Conservation (phyloP, 2,113 vertebrate genomes). For the Spermophilus dauricus region DNA sequence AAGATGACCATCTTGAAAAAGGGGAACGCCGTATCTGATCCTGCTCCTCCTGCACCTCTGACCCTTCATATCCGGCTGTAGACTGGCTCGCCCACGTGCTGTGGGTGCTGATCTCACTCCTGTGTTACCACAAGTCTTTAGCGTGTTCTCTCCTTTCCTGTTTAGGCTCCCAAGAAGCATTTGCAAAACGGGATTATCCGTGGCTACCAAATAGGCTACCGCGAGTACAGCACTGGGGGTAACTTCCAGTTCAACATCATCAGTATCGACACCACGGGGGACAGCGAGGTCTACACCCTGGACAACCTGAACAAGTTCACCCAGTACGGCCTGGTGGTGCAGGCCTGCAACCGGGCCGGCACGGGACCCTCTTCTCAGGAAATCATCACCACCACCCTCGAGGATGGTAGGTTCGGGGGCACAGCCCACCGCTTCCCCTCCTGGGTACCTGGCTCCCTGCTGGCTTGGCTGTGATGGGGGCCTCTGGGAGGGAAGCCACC, state of each 20-base stretch:
- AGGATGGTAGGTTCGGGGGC: slow-evolving; percentile 92
- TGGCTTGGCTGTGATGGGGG: background rate
- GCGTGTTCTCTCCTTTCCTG: background rate
- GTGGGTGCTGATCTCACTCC: accelerated
- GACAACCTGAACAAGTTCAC: slow-evolving; percentile 99
- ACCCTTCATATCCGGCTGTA: accelerated
- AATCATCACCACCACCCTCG: slow-evolving; percentile 97
- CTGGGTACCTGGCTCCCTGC: background rate
- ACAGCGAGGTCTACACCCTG: slow-evolving; percentile 95
- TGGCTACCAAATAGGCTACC: slow-evolving; percentile 98
- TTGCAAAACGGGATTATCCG: slow-evolving; percentile 98
- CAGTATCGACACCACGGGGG: slow-evolving; percentile 97
- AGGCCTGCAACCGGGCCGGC: slow-evolving; percentile 97
- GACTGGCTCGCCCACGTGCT: background rate
- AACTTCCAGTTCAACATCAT: slow-evolving; percentile 99
- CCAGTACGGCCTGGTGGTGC: slow-evolving; percentile 99
- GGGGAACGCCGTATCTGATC: accelerated
- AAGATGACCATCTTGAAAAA: background rate
- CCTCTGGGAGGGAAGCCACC: accelerated
- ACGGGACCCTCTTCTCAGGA: slow-evolving; percentile 99
- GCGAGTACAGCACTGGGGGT: slow-evolving; percentile 97
- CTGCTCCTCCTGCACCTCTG: accelerated
- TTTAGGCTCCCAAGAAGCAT: slow-evolving; percentile 96
- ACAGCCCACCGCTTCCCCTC: accelerated
- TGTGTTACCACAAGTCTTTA: accelerated